Conservation (phyloP, 2,113 vertebrate genomes). For the Abramis brama region DNA sequence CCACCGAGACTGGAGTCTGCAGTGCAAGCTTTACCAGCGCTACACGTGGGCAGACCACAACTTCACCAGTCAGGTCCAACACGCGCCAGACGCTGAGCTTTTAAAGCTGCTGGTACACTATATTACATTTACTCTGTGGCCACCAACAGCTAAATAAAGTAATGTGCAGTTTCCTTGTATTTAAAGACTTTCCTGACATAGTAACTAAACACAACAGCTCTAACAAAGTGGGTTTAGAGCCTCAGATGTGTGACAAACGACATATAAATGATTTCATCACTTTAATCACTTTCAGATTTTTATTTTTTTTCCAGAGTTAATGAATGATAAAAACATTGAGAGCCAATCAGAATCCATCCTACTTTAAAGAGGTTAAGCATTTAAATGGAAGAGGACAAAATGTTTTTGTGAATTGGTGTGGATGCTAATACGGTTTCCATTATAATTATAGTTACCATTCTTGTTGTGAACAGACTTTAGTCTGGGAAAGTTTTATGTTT, state of each 20-base stretch:
- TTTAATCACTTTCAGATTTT: too few species aligned
- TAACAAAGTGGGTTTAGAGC: neutral
- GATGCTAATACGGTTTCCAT: too few species aligned
- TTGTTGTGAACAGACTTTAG: too few species aligned
- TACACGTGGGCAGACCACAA: constrained; percentile 8
- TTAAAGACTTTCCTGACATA: constrained; percentile 22
- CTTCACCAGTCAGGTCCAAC: constrained; percentile 36
- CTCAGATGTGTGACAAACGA: constrained; percentile 50
- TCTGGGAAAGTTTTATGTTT: constrained; percentile 2
- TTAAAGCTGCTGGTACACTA: constrained; percentile 1
- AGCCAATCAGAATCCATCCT: too few species aligned
- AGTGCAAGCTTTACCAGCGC: constrained; percentile 23
- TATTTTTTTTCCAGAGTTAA: too few species aligned
- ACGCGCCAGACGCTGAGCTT: neutral
- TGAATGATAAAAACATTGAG: too few species aligned
- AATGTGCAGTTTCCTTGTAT: constrained; percentile 29
- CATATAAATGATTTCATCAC: neutral
- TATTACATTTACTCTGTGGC: constrained; percentile 26
- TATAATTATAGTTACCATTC: too few species aligned
- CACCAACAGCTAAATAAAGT: constrained; percentile 3
- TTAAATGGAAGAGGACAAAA: too few species aligned
- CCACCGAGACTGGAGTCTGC: constrained; percentile 38
- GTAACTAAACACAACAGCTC: constrained; percentile 10
- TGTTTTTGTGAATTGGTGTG: too few species aligned
- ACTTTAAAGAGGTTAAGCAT: too few species aligned